These are phyloP conservation scores for Falcunculus frontatus DNA, from an alignment of 2,113 vertebrate genomes.

Conservation along the genomic window DNA sequence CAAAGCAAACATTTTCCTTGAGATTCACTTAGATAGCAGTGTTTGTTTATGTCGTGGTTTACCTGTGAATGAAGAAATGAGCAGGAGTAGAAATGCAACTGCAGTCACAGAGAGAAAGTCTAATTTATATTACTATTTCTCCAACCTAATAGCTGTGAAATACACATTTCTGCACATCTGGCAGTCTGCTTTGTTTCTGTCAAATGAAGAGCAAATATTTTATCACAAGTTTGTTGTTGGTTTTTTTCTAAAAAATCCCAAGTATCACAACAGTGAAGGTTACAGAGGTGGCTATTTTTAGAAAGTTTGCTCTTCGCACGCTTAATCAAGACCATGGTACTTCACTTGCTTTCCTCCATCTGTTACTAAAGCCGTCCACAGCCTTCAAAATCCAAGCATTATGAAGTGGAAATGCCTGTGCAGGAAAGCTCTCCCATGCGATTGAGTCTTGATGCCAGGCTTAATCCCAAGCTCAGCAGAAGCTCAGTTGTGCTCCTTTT, in stretches of 20 bases:
- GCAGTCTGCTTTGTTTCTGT: background rate
- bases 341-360: conserved; percentile 24
- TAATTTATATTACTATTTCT: conserved; percentile 17
- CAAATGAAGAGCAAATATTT: background rate
- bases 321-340: background rate
- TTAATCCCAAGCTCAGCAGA: background rate
- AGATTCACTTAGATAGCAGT: background rate
- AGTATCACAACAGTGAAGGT: background rate
- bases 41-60: background rate
- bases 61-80: background rate
- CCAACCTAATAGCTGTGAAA: background rate
- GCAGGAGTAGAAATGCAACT: conserved; percentile 5
- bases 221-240: background rate
- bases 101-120: background rate
- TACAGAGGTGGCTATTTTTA: background rate
- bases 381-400: background rate
- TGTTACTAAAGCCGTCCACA: background rate
- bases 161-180: background rate
- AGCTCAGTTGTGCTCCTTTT: conserved; percentile 66
- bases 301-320: conserved; percentile 3
- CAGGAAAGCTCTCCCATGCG: background rate
- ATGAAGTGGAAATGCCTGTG: background rate
- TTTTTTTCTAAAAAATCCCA: background rate
- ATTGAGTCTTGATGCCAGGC: background rate
- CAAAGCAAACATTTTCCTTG: background rate